phyloP scores from a whole-genome alignment of 1,140 invertebrate species.

The Pectinophora gossypiella region DNA sequence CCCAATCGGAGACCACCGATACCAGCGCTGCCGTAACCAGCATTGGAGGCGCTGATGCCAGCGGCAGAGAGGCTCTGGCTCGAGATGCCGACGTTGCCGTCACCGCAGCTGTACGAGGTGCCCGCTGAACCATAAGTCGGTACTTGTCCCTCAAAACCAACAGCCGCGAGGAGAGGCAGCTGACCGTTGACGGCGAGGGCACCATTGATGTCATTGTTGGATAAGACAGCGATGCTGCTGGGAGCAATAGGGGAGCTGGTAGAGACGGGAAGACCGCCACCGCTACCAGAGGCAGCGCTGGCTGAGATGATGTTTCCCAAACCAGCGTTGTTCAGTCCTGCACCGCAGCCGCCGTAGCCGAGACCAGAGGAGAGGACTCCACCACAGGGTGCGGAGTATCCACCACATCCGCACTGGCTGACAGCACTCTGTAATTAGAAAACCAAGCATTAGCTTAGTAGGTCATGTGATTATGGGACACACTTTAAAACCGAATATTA shows the following conservation, averaged over 20 bases:
- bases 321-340: too few species aligned
- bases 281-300: not conserved
- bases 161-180: not conserved
- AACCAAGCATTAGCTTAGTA: too few species aligned
- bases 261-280: not conserved
- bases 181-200: not conserved
- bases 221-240: not conserved
- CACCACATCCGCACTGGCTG: too few species aligned
- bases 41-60: not conserved
- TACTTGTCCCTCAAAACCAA: not conserved
- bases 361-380: too few species aligned
- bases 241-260: conserved; percentile 5
- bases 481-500: too few species aligned
- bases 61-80: not conserved
- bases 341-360: too few species aligned
- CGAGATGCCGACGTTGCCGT: not conserved
- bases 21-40: not conserved
- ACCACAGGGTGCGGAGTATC: too few species aligned
- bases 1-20: too few species aligned
- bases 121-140: not conserved
- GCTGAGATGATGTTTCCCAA: too few species aligned
- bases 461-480: too few species aligned
- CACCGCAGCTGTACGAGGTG: not conserved
- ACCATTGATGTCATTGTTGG: not conserved
- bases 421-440: too few species aligned